Evolutionary conservation across 1,140 invertebrate species (phyloP), one percentile per base, ranked within the genome.

Genomic region (Tyrophagus putrescentiae): DNA sequence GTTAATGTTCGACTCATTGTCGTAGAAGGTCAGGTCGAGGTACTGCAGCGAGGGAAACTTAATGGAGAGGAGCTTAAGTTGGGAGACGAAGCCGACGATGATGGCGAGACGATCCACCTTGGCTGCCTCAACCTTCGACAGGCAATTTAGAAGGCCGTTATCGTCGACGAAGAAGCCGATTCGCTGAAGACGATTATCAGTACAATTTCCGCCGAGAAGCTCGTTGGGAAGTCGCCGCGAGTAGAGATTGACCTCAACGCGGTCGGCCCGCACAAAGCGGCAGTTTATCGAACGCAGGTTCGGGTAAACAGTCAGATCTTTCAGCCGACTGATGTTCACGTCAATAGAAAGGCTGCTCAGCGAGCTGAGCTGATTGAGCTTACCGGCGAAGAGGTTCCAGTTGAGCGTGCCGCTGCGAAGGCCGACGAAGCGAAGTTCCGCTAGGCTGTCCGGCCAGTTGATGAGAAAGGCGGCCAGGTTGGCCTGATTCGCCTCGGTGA

Each of bases 1-100:
- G n/a, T 21, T 48, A 21, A 48, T 18, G 9, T 7, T 48, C 7
- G 45, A 48, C 18, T 48, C 45, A 21, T 48, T 48, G 31, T 48
- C 45, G 18, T 48, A 48, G 21, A 48, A 48, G 7, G 45, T 48
- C 18, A 48, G 21, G 31, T 48, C 45, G 45, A 48, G 45, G 31
- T 48, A 48, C 13, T 29, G 45, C 13, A 48, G 23, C 21, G 45
- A 9, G 18, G 45, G 31, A 48, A 48, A 48, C 31, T 48, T 48
- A 9, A 29, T 29, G 7, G 7, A 6, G 9, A 48, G 7, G 7
- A 48, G 7, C 45, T 48, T 48, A 6, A 48, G 18, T 48, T 48
- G 45, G 13, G 7, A 18, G 9, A 48, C 21, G 31, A 48, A 48
- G 7, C 45, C 45, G 31, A 48, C 18, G 7, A 13, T 6, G 7